Percentiles rank a stretch among this genome's conserved stretches.
These are phyloP conservation scores for Rostratula benghalensis DNA, from an alignment of 2,113 vertebrate species.

Conservation along the genomic window DNA sequence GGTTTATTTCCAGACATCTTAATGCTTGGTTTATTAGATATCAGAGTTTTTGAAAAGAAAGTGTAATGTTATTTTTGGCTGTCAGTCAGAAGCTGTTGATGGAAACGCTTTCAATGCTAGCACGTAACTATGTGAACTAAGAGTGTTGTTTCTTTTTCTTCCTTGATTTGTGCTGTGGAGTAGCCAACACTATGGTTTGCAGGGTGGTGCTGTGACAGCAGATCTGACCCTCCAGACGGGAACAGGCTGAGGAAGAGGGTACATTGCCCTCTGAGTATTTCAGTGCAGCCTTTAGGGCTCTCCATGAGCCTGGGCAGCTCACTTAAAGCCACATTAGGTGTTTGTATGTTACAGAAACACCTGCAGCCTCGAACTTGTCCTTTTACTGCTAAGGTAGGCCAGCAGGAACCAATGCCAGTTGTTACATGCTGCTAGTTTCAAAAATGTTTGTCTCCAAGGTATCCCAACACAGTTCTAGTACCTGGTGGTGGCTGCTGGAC, in stretches of 20 bases:
- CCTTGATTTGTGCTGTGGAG: background rate
- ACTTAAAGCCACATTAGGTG: background rate
- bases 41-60: background rate
- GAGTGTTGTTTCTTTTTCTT: background rate
- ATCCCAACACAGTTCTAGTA: background rate
- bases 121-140: background rate
- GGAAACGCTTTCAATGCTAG: background rate
- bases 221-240: background rate
- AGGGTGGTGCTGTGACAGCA: background rate
- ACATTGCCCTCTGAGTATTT: background rate
- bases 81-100: slow-evolving; percentile 8
- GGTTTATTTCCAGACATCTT: background rate
- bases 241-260: background rate
- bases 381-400: background rate
- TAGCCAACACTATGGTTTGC: background rate
- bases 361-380: background rate
- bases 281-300: background rate
- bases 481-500: background rate
- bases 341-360: background rate
- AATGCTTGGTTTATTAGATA: background rate
- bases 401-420: background rate
- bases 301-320: background rate
- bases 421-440: background rate
- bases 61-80: slow-evolving; percentile 34
- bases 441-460: background rate